phyloP scores from a whole-genome alignment of 2,888 invertebrate genomes.

The Epiperipatus broadwayi region DNA sequence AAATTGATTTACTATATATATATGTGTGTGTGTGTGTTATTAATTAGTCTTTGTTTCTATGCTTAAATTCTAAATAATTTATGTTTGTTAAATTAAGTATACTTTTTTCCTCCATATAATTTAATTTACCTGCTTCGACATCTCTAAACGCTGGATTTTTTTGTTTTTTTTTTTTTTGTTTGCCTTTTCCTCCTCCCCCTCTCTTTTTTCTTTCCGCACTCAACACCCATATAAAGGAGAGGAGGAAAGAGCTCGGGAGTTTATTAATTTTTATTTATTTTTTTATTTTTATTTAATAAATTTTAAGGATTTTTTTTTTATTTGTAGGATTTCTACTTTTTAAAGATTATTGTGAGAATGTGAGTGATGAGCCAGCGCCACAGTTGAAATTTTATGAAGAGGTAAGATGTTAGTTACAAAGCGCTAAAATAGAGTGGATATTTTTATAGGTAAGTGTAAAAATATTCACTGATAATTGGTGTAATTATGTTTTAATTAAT shows the following conservation, averaged over 20 bases:
- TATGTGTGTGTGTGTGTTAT: too few species aligned
- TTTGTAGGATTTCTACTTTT: slow-evolving; percentile 80
- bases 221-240: not conserved
- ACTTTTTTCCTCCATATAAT: too few species aligned
- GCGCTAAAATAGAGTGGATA: too few species aligned
- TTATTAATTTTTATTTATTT: not conserved
- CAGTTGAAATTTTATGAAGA: slow-evolving; percentile 99
- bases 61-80: too few species aligned
- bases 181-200: slow-evolving; percentile 33
- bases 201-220: not conserved
- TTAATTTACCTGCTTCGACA: too few species aligned
- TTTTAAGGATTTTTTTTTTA: slow-evolving; percentile 15
- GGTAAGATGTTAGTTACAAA: too few species aligned
- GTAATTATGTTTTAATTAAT: too few species aligned
- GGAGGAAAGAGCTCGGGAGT: not conserved
- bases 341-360: slow-evolving; percentile 96
- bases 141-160: slow-evolving; percentile 7
- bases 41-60: too few species aligned
- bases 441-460: too few species aligned
- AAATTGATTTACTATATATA: too few species aligned
- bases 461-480: too few species aligned
- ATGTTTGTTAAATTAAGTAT: too few species aligned
- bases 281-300: slow-evolving; percentile 5
- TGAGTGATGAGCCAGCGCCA: slow-evolving; percentile 85
- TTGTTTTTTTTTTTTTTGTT: slow-evolving; percentile 14